Base-by-base conservation (phyloP, 2,113 vertebrate genomes). In the Bubo scandiacus region DNA sequence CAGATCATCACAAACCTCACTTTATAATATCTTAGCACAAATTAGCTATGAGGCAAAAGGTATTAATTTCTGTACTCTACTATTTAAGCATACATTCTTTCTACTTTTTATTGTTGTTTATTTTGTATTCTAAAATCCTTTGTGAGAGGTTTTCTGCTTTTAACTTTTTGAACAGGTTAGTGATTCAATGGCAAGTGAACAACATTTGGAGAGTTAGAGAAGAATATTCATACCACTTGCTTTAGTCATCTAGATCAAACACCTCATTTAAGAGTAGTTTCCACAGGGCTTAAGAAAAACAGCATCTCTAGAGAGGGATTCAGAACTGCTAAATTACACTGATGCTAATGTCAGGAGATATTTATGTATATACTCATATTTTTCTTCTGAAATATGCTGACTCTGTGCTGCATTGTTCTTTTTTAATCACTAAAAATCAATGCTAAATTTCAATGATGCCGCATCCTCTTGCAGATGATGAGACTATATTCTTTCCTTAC, bases 401-500 rank as follows among this genome's bases (percentile, higher is more conserved):
- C 34, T 89, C 62, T 52, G 18, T 81, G 57, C 80, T 90, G 42
- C 36, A 65, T 25, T 63, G 34, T 80, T 83, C 54, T 86, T 87
- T 95, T 87, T 79, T 72, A 90, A 96, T 81, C 71, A 36, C 52
- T 91, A 73, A 94, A 87, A 92, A 87, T 81, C 91, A 67, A 55
- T 63, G 78, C 15, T 91, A 79, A 86, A 83, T 63, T 90, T 67
- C 66, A 90, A 0, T 21, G 15, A 80, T 65, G 52, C 51, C 2
- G 3, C 34, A 83, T 88, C 77, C 34, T 81, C 22, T 95, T 85
- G n/a, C 52, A 65, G 52, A 67, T 89, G 40, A 81, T 47, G 34
- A 81, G 57, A 67, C 18, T 34, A n/a, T 13, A 38, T 43, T 45
- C 18, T 61, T 94, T 81, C 54, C 38, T 75, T 51, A 62, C 22